Base-by-base conservation (phyloP, 2,888 invertebrate species). In the Rutpela maculata region DNA sequence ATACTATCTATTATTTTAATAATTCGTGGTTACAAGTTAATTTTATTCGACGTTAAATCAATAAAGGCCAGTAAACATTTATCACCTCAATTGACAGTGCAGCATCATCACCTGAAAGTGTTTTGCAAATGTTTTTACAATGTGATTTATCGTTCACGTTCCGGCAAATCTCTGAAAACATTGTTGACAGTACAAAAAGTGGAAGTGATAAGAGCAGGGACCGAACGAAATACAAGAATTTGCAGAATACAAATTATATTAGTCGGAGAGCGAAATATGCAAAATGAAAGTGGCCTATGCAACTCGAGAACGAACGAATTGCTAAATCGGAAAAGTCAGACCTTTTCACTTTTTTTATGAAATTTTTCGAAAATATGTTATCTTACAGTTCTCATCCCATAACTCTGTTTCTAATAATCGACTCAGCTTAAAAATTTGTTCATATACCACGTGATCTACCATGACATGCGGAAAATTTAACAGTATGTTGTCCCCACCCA, bases 101-200 rank as follows among this genome's bases (percentile, higher is more conserved):
- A 56, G 18, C 68, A 68, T 57, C 57, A 57, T 22, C 66, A 67
- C 22, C 66, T 50, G 66, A 31, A 35, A 35, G 57, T 35, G 56
- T 68, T 68, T 68, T 57, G 26, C 68, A 68, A 56, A 68, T 68
- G 57, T 68, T 68, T 22, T 22, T 55, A 56, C 68, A 57, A 68
- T 68, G 68, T 68, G 68, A 68, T 68, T 68, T 68, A 68, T 68
- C 35, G 57, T 68, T 26, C 17, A n/a, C 26, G 56, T 57, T 12
- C 56, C 31, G 26, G 17, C 68, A 57, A 56, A 68, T 68, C 68
- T 26, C 22, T 31, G 68, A 35, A 68, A 68, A 57, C 57, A 56
- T 57, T 57, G 68, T 56, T 57, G 68, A 57, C 18, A 35, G 7
- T 17, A 35, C 31, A 35, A 68, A 68, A 68, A 57, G 1, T 12